Evolutionary conservation across 2,888 invertebrate species (phyloP), one percentile per base, ranked within the genome.

Genomic region (Drosophila paranaensis): DNA sequence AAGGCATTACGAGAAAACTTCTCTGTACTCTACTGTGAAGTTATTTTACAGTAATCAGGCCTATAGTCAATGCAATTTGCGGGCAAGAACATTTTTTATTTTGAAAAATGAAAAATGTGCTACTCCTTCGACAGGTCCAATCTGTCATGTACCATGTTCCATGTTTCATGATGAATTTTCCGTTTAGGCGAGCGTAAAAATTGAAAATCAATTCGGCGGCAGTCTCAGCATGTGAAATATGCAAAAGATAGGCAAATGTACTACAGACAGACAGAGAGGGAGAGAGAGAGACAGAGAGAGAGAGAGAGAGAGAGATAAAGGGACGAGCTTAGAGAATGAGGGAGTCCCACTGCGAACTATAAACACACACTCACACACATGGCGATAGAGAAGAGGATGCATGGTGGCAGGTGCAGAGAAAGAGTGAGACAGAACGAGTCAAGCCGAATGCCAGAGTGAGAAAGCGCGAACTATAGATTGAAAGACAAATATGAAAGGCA

Each of bases 151-250:
- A 42, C 67, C 78, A 67, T 64, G 67, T 63, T 60, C 67, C 78
- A 64, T 64, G 67, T 60, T 55, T 16, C 46, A 50, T 77, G 79
- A 72, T 70, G 79, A 69, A 83, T 87, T 83, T 83, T 89, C 88
- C 66, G 88, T 89, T 89, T 84, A 84, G 82, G 82, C 76, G 67
- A 89, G 83, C 89, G 73, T 89, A 87, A 89, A 87, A 89, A 83
- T 83, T 83, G 88, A 84, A 83, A 89, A 83, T 83, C 83, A 83
- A 83, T 89, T 87, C 68, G 27, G 30, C 64, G 62, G 33, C 67
- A 81, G 57, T 51, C 65, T 62, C 62, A 77, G 79, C 74, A 68
- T 81, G 69, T 61, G 67, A 66, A 87, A 82, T 64, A 68, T 39
- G 51, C 77, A 70, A 71, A 53, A 64, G 61, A 77, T 76, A 68